Conservation (phyloP, 2,888 invertebrate genomes). For the Brenthis hecate region DNA sequence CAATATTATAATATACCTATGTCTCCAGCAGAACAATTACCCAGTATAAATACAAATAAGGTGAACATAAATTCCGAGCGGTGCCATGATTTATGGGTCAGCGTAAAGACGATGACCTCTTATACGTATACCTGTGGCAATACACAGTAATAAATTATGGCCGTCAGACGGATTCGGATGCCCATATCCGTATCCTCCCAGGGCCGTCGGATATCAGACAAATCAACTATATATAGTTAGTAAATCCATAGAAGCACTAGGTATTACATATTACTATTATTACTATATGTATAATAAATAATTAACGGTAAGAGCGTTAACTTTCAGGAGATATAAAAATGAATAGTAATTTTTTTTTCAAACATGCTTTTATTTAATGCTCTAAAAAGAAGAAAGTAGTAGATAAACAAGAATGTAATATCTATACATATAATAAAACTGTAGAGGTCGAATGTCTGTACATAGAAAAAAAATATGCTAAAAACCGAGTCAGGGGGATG, state of each 20-base stretch:
- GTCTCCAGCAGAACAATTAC: constrained; percentile 11
- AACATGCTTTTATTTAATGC: too few relatives aligned
- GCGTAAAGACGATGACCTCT: constrained; percentile 23
- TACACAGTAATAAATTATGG: constrained; percentile 32
- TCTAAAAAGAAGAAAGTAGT: too few relatives aligned
- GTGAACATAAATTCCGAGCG: constrained; percentile 22
- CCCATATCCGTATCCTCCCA: constrained; percentile 32
- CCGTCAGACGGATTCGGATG: constrained; percentile 32
- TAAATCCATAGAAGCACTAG: background rate
- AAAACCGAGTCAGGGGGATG: too few relatives aligned
- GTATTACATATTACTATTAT: background rate
- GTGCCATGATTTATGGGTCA: constrained; percentile 24
- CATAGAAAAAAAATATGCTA: too few relatives aligned
- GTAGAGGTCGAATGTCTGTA: too few relatives aligned
- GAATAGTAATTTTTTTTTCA: too few relatives aligned
- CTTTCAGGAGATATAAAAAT: too few relatives aligned
- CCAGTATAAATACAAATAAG: constrained; percentile 22
- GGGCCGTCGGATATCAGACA: constrained; percentile 20
- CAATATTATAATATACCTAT: background rate
- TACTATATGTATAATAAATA: background rate
- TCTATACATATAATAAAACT: too few relatives aligned
- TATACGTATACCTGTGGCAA: constrained; percentile 15
- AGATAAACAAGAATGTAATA: too few relatives aligned
- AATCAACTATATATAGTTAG: constrained; percentile 11
- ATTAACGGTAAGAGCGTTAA: too few relatives aligned